Conservation (phyloP, 1,140 invertebrate species). For the Papilio machaon region DNA sequence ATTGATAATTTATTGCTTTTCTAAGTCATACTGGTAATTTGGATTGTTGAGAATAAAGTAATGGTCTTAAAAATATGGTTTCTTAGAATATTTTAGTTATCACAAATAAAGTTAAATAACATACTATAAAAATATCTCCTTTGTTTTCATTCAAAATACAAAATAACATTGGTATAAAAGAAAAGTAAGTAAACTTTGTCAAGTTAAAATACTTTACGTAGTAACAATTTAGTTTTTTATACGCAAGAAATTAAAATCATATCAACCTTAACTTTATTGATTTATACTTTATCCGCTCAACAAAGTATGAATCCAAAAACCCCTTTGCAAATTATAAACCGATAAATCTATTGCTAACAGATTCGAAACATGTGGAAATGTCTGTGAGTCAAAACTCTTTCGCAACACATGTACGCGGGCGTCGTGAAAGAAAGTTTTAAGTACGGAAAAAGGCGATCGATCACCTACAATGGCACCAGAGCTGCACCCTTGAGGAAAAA, state of each 20-base stretch:
- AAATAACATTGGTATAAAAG: too few species aligned
- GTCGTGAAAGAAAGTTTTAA: slow-evolving; percentile 65
- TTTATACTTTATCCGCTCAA: background rate
- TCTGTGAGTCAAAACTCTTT: slow-evolving; percentile 56
- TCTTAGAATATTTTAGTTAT: too few species aligned
- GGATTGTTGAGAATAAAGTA: background rate
- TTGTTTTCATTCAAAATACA: too few species aligned
- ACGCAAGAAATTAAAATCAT: background rate
- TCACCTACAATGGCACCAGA: slow-evolving; percentile 71
- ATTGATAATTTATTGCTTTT: slow-evolving; percentile 69
- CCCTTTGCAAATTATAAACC: slow-evolving; percentile 25
- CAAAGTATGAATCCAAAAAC: slow-evolving; percentile 40
- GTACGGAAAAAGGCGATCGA: slow-evolving; percentile 70
- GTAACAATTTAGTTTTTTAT: too few species aligned
- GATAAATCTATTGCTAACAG: slow-evolving; percentile 26
- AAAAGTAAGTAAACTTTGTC: too few species aligned
- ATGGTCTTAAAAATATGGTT: background rate
- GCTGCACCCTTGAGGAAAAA: slow-evolving; percentile 74
- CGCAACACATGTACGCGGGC: slow-evolving; percentile 66
- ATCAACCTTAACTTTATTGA: background rate
- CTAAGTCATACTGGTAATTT: slow-evolving; percentile 44
- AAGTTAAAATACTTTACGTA: too few species aligned
- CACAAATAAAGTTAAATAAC: too few species aligned
- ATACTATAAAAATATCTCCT: too few species aligned
- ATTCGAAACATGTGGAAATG: slow-evolving; percentile 44